Base-by-base conservation (phyloP, 2,113 vertebrate species). In the Bostrychus sinensis region DNA sequence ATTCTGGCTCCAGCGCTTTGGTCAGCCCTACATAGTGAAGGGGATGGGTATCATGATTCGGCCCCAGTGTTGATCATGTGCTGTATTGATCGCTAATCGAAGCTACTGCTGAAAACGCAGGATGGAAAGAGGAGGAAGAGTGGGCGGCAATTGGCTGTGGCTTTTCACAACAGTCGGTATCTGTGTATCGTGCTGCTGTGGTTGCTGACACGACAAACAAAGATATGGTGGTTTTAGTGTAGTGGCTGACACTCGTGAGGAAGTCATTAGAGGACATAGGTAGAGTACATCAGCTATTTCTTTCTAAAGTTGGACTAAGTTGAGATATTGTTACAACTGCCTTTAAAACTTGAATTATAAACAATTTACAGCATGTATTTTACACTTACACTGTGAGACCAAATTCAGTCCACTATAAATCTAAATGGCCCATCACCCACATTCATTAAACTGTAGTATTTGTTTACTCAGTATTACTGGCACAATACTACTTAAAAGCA, bases 11-110 rank as follows among this genome's bases (percentile, higher is more conserved):
- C 74, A 54, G 60, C 61, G 72, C 57, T n/a, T 26, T 37, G 75
- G 73, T 79, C 26, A 41, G 59, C 42, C 66, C 59, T 81, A 16
- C 46, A 51, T 73, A 86, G 77, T 70, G 79, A 80, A 75, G 72
- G 70, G 85, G 75, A 81, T 79, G 70, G 85, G 82, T 88, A 80
- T 84, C 63, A 70, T 81, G 84, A 80, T 83, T 78, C 50, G 42
- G 70, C 48, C 43, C 70, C 75, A 0, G 43, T 73, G 83, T 87
- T 84, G 84, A 87, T 89, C 84, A 81, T 85, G 77, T 80, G 73
- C 74, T 5, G 22, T 83, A 88, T 88, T 79, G 88, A 90, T 87
- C 66, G 56, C 65, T 70, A 79, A 83, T 88, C 65, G 79, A 80
- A 88, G 70, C 75, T 41, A 39, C 71, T 81, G 85, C 81, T 85